Base-by-base conservation (phyloP, 2,113 vertebrate species). In the Taxidea taxus region DNA sequence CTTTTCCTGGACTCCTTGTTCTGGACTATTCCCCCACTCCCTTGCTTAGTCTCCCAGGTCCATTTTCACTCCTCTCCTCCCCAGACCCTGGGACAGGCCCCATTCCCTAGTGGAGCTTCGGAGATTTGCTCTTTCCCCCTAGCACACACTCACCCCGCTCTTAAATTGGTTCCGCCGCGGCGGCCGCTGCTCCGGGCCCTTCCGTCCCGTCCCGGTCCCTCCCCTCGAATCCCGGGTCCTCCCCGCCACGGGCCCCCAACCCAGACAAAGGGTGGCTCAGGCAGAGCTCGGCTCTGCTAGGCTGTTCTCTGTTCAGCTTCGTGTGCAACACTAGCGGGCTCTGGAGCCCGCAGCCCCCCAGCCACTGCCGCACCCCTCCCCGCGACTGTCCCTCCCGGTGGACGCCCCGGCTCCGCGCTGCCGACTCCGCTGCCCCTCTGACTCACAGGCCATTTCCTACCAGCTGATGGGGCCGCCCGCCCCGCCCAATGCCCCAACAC, bases 401-500 rank as follows among this genome's bases (percentile, higher is more conserved):
- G 97, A 97, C 96, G 90, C 93, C 96, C 96, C 37, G 91, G 97
- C 97, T 97, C 95, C 70, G 95, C 64, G 90, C 97, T 16, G 97
- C 96, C 92, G 96, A 98, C 95, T 98, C 97, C 60, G 58, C 96
- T 94, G 97, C 97, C 97, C 98, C 97, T 97, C 97, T 97, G 97
- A 96, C 98, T 98, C 97, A 97, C 97, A 96, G 98, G 97, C 98
- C 98, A 98, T 98, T 98, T 98, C 97, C 98, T 98, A 97, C 98
- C 98, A 98, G 98, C 98, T 98, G 98, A 98, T 98, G 97, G 98
- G 96, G 93, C 97, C 77, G 94, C 98, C 97, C 95, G 97, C 96
- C 98, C 97, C 97, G 89, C 97, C 98, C 97, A 90, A 89, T 11
- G 58, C 93, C 96, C 93, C 72, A 62, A 62, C 95, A 83, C 96